Conservation (phyloP, 2,797 vertebrate genomes). For the Onychomys leucogaster region DNA sequence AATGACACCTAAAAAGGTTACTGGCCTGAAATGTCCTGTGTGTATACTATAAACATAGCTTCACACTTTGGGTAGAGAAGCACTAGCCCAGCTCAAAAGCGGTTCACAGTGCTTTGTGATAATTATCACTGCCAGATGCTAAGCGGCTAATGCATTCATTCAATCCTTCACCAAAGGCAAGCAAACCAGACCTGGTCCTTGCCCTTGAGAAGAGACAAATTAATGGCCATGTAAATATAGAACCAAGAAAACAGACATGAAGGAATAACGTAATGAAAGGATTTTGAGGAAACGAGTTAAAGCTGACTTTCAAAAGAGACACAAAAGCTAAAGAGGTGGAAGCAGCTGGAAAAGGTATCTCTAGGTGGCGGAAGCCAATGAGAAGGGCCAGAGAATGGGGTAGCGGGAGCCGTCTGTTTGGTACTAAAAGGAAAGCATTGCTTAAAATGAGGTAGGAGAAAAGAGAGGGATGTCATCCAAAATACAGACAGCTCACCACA, state of each 20-base stretch:
- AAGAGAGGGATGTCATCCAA: background rate
- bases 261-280: background rate
- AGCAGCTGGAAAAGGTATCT: background rate
- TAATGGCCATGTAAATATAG: background rate
- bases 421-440: background rate
- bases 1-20: background rate
- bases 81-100: background rate
- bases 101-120: background rate
- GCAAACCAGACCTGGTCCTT: background rate
- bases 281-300: background rate
- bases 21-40: background rate
- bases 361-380: background rate
- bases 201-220: background rate
- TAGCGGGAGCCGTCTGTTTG: background rate
- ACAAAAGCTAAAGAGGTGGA: background rate
- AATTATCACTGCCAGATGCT: background rate
- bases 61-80: background rate
- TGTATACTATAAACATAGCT: background rate
- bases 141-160: background rate
- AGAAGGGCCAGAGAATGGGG: background rate
- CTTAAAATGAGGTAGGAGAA: conserved; percentile 14
- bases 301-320: background rate
- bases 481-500: background rate
- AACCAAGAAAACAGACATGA: background rate
- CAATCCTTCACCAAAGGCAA: background rate